Evolutionary conservation across 2,113 vertebrate genomes (phyloP).

Genomic region (Ranitomeya imitator): DNA sequence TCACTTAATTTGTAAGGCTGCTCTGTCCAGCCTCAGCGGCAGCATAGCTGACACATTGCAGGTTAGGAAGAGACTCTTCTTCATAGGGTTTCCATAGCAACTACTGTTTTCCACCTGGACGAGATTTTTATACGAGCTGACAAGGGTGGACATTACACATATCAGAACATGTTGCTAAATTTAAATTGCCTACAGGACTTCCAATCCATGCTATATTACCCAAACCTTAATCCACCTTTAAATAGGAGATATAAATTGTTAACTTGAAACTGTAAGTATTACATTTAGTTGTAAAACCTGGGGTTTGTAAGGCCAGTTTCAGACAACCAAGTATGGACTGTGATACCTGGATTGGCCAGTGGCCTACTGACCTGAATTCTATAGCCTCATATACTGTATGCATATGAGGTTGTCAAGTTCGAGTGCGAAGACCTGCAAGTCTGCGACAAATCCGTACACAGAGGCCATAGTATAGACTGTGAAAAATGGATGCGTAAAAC

Average conservation of each 20-base stretch:
- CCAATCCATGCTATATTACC: neutral
- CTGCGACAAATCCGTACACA: too few species aligned
- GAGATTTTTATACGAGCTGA: conserved; percentile 23
- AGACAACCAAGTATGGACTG: too few species aligned
- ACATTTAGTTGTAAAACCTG: neutral
- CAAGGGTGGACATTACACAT: conserved; percentile 15
- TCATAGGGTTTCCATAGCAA: conserved; percentile 23
- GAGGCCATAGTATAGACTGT: too few species aligned
- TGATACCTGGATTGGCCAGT: too few species aligned
- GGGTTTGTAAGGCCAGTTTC: too few species aligned
- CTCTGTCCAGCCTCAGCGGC: neutral
- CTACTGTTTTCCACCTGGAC: conserved; percentile 10
- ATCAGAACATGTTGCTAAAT: conserved; percentile 1
- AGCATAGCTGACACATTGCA: neutral
- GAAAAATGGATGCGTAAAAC: too few species aligned
- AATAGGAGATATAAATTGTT: neutral
- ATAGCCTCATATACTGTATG: too few species aligned
- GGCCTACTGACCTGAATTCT: too few species aligned
- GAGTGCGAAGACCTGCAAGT: too few species aligned
- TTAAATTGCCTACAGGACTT: neutral
- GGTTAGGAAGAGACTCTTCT: conserved; percentile 5
- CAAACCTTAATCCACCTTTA: neutral
- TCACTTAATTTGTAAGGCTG: conserved; percentile 6
- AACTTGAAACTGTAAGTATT: neutral
- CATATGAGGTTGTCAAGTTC: too few species aligned